Base-by-base conservation (phyloP, 2,888 invertebrate species). In the Chaetogeoica ovagalla region DNA sequence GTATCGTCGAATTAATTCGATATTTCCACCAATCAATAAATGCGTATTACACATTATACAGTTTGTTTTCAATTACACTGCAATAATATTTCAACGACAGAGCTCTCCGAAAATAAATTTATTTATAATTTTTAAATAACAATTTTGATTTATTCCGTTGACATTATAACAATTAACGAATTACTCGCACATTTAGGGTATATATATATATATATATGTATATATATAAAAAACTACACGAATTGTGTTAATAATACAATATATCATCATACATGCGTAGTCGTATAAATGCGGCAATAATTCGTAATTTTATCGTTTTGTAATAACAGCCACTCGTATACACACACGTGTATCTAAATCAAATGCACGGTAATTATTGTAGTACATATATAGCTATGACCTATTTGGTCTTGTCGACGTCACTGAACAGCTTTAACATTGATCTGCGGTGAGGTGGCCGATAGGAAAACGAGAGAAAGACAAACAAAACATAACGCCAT, bases 401-500 rank as follows among this genome's bases (percentile, higher is more conserved):
- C 75, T 75, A 75, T 75, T 75, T 75, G 75, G 75, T 66, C 65
- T 65, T 66, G 75, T 66, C 75, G 75, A 75, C 83, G 83, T 77
- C 81, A 82, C 81, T 75, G 82, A 82, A 77, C 37, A 62, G 66
- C 73, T 37, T 66, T 79, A 62, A 71, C 81, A 76, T 83, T 83
- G 83, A 83, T 82, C 72, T 82, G 82, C 74, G 30, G 62, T 75
- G 57, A 57, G 57, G 65, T 75, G 82, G 81, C 82, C 71, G 60
- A 82, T 75, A 75, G 74, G 70, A 82, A 68, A 79, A 66, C 66
- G 75, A 82, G 70, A 82, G 82, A 83, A 82, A 82, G 82, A 83
- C 83, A 82, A 82, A 81, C 82, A 82, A 66, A 81, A 71, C 55
- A 76, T 75, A 60, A 72, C 23, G 60, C n/a, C n/a, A 39, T 73